Evolutionary conservation across 2,888 invertebrate species (phyloP), one percentile per base, ranked within the genome.

Genomic region (Creontiades dilutus): DNA sequence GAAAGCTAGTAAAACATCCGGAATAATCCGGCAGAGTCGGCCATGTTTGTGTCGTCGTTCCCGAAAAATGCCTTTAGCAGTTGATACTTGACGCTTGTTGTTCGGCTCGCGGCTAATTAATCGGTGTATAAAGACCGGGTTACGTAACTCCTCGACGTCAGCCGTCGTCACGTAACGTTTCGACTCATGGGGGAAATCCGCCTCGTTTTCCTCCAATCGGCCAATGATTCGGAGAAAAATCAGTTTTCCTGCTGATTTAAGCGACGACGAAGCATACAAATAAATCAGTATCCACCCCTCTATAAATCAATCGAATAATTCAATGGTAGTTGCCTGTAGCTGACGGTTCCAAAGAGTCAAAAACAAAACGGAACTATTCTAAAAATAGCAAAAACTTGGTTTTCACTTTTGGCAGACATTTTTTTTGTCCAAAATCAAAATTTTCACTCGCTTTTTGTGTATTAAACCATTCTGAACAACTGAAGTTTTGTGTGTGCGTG

Each of bases 101-200:
- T 68, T 68, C 68, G 68, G 23, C 68, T 68, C 23, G 19, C 68
- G 68, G 68, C 68, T 68, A 68, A 68, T 68, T 68, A 68, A 68
- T 68, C 68, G 68, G 68, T 68, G 68, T 68, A 68, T 68, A 68
- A 68, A 68, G 68, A 68, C 68, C 68, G 68, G 68, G 68, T 68
- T 68, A 68, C 23, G 27, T 68, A 68, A 68, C 68, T 19, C 68
- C 9, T 5, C 19, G 68, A 68, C 68, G 68, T 68, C 68, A 68
- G 23, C 68, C 23, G 27, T 23, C 68, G 68, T 68, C 68, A 68
- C 68, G 68, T 68, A 68, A 68, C 68, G 68, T 68, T 68, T 23
- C 23, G 23, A 68, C 68, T 68, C 68, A 68, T 68, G 23, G 68
- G 68, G 68, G 23, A 57, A 68, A 68, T 23, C 13, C 68, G 16